Conservation (phyloP, 2,888 invertebrate species). For the Diogma glabrata region DNA sequence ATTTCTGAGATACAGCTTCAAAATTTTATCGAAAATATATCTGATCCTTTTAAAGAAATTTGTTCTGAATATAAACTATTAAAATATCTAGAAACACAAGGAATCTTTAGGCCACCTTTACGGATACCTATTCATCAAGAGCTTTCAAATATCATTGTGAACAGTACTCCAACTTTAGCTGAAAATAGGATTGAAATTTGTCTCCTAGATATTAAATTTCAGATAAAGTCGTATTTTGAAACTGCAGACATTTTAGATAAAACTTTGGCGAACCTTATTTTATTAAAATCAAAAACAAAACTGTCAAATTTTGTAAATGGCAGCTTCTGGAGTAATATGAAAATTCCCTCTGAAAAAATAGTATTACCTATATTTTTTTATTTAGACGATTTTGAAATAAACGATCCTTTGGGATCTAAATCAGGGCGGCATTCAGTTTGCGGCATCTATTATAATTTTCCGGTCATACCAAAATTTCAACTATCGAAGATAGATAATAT, state of each 20-base stretch:
- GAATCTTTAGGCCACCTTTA: neutral
- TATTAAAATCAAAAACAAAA: neutral
- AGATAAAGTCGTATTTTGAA: neutral
- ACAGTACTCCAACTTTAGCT: neutral
- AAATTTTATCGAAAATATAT: neutral
- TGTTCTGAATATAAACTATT: neutral
- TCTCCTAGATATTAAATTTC: neutral
- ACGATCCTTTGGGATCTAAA: neutral
- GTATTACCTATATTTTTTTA: neutral
- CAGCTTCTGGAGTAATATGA: neutral
- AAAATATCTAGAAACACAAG: neutral
- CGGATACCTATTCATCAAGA: neutral
- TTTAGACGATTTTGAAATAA: neutral
- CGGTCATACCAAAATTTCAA: neutral
- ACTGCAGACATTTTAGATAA: neutral
- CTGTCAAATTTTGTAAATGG: neutral
- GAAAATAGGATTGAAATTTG: neutral
- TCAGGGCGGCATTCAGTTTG: neutral
- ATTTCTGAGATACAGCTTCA: too few relatives aligned
- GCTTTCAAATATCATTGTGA: neutral
- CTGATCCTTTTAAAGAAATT: neutral
- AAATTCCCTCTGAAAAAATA: neutral
- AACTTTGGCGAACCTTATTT: neutral
- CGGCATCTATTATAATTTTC: neutral
- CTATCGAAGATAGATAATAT: neutral